Base-by-base conservation (phyloP, 2,888 invertebrate genomes). In the Tenthredo mesomela region DNA sequence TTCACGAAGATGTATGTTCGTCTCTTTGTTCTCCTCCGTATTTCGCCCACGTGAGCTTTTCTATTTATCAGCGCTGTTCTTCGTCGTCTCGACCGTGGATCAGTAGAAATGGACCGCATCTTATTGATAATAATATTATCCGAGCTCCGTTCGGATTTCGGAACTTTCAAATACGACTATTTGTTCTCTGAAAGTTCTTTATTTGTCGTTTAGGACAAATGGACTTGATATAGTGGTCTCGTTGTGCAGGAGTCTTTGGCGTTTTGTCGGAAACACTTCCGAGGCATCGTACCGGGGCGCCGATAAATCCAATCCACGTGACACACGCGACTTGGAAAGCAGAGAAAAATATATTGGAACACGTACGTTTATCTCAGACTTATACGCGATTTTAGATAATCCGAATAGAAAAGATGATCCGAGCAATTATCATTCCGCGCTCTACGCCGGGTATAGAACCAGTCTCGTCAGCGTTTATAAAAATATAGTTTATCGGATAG, bases 181-280 rank as follows among this genome's bases (percentile, higher is more conserved):
- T 61, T 80, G 58, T 80, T 37, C n/a, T 80, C 21, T 40, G 5
- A 18, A 61, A 80, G 58, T 80, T 80, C 61, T 80, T 80, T 80
- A 80, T 61, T 80, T 80, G 58, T 80, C 80, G 80, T 61, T 80
- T 80, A 61, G 80, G 61, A 80, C 80, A 80, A 80, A 61, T 80
- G 80, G 80, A 80, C 50, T 80, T 61, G 80, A 80, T 80, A 61
- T 80, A 80, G 80, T 80, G 61, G 80, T 37, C 61, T 58, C 33
- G 80, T 58, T 37, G 58, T n/a, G 80, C 58, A 6, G 40, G 15
- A 61, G 43, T 80, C 80, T 61, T 80, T 40, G 80, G 58, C 61
- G 40, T 58, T 80, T 80, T 61, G 80, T 80, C 58, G 80, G 40
- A 80, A 80, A 80, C 80, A 80, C 40, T 80, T 80, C 58, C 58